Evolutionary conservation across 1,140 invertebrate genomes (phyloP).

Genomic region (Papilio machaon): DNA sequence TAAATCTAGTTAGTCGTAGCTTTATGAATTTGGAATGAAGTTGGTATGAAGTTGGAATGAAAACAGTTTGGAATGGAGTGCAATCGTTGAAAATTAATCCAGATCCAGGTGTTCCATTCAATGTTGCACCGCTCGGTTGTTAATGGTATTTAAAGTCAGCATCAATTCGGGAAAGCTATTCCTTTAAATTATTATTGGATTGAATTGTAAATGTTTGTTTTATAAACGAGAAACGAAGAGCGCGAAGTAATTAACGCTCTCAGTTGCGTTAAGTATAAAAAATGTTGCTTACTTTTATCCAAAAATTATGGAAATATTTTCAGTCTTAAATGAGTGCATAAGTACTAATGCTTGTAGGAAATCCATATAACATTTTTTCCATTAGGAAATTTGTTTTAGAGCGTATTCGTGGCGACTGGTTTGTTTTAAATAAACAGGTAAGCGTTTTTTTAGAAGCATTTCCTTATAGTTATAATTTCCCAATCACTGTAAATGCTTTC

Average conservation of each 20-base stretch:
- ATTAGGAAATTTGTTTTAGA: not conserved
- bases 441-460: too few species aligned
- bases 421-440: not conserved
- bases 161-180: not conserved
- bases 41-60: slow-evolving; percentile 28
- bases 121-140: slow-evolving; percentile 1
- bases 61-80: slow-evolving; percentile 20
- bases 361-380: too few species aligned
- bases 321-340: too few species aligned
- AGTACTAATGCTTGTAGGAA: too few species aligned
- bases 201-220: not conserved
- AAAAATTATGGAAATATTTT: too few species aligned
- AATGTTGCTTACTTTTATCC: too few species aligned
- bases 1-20: slow-evolving; percentile 1
- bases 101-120: slow-evolving; percentile 34
- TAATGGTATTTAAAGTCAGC: slow-evolving; percentile 29
- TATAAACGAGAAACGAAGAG: not conserved
- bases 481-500: too few species aligned
- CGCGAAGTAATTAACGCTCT: not conserved
- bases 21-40: not conserved
- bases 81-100: slow-evolving; percentile 33
- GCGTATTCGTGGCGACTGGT: not conserved
- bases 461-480: too few species aligned
- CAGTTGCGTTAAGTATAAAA: too few species aligned
- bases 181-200: not conserved